A percentile compares a stretch with the other conserved stretches of the same genome.
Evolutionary conservation across 2,113 vertebrate species (phyloP).

Genomic region (Thalassoma bifasciatum): DNA sequence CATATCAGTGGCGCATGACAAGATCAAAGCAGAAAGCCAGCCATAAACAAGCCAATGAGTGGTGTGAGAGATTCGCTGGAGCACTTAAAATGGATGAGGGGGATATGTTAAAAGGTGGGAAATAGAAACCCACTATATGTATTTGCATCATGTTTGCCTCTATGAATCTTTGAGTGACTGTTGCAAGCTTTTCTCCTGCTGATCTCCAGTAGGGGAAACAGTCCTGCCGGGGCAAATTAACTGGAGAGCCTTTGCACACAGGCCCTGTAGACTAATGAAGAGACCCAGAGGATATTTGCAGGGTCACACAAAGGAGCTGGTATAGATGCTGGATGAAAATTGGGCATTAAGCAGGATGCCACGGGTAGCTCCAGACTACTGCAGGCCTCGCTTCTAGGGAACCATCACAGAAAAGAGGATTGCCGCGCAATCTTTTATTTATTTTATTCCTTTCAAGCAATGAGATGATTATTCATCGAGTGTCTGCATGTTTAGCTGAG

Average conservation of each 20-base stretch:
- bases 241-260: constrained; percentile 76
- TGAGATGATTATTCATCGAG: constrained; percentile 78
- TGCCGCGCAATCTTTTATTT: constrained; percentile 40
- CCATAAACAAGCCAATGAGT: constrained; percentile 74
- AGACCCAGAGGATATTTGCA: constrained; percentile 85
- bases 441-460: constrained; percentile 59
- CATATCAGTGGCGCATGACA: constrained; percentile 68
- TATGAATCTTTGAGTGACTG: constrained; percentile 60
- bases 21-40: constrained; percentile 64
- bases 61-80: constrained; percentile 61
- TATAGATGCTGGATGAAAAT: constrained; percentile 76
- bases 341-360: constrained; percentile 79
- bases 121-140: constrained; percentile 43
- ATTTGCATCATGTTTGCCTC: constrained; percentile 44
- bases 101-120: constrained; percentile 44
- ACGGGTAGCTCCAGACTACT: constrained; percentile 72
- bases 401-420: constrained; percentile 63
- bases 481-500: constrained; percentile 63
- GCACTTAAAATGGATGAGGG: constrained; percentile 68
- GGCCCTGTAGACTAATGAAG: constrained; percentile 81
- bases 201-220: constrained; percentile 68
- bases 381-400: constrained; percentile 74
- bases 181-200: constrained; percentile 46
- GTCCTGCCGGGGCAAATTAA: constrained; percentile 82
- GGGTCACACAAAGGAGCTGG: constrained; percentile 83